Percentiles rank a stretch among this genome's conserved stretches.
These are phyloP conservation scores for Trichopria drosophilae DNA, from an alignment of 2,888 invertebrate genomes.

Conservation along the genomic window DNA sequence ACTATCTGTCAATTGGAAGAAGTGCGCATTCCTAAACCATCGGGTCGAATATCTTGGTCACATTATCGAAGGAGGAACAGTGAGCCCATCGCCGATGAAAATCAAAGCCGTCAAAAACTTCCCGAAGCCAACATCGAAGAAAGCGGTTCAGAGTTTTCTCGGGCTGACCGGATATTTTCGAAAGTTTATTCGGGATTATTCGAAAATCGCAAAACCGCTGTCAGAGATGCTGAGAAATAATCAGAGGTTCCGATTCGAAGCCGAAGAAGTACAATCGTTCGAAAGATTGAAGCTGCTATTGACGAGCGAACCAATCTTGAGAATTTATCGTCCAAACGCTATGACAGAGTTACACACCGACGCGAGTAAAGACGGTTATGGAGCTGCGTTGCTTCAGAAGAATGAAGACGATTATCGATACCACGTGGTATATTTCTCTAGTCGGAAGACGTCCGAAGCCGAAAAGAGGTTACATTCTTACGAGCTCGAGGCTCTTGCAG, in stretches of 20 bases:
- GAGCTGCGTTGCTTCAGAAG: constrained; percentile 23
- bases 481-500: constrained; percentile 31
- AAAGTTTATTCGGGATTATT: constrained; percentile 18
- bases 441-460: constrained; percentile 20
- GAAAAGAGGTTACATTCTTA: constrained; percentile 27
- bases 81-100: constrained; percentile 12
- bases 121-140: constrained; percentile 5
- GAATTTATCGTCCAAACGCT: constrained; percentile 9
- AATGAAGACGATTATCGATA: constrained; percentile 11
- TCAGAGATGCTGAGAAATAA: constrained; percentile 29
- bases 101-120: constrained; percentile 15
- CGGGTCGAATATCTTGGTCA: constrained; percentile 18
- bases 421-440: constrained; percentile 11
- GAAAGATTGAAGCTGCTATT: constrained; percentile 12
- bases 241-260: constrained; percentile 24
- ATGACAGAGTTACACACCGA: constrained; percentile 29
- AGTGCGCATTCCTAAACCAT: constrained; percentile 19
- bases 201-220: constrained; percentile 12
- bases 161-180: too few species aligned
- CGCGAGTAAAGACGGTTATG: constrained; percentile 26
- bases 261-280: constrained; percentile 16
- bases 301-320: constrained; percentile 14
- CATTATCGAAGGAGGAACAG: constrained; percentile 11
- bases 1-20: constrained; percentile 23
- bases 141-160: constrained; percentile 16